These are phyloP conservation scores for Thera britannica DNA, from an alignment of 2,888 invertebrate genomes.

Conservation along the genomic window DNA sequence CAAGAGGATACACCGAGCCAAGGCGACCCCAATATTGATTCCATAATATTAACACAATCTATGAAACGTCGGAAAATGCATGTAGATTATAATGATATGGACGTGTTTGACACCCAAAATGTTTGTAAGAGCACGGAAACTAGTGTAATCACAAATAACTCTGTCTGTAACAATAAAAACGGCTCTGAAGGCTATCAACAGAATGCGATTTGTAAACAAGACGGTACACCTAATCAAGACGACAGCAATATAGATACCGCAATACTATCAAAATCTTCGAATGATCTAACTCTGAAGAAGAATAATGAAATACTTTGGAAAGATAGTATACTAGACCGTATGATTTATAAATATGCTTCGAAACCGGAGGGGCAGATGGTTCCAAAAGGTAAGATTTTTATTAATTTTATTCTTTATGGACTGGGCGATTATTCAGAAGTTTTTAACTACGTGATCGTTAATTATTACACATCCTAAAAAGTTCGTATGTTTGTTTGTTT, in stretches of 20 bases:
- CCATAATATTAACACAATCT: background rate
- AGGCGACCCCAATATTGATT: background rate
- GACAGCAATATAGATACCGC: background rate
- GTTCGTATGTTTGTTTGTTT: too few species aligned
- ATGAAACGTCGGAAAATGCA: background rate
- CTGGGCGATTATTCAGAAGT: background rate
- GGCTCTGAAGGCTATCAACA: background rate
- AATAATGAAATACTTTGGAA: slow-evolving; percentile 7
- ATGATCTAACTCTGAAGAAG: slow-evolving; percentile 4
- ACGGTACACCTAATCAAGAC: background rate
- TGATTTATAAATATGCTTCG: slow-evolving; percentile 18
- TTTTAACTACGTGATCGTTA: too few species aligned
- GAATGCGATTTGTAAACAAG: background rate
- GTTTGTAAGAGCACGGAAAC: background rate
- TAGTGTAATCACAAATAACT: background rate
- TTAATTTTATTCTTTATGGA: background rate
- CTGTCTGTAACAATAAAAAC: background rate
- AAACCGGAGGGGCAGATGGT: background rate
- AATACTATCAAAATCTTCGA: slow-evolving; percentile 3
- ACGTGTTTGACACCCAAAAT: background rate
- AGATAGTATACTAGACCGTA: slow-evolving; percentile 17
- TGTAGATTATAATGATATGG: background rate
- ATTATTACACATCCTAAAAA: too few species aligned
- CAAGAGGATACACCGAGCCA: background rate
- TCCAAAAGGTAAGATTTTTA: slow-evolving; percentile 11